phyloP scores from a whole-genome alignment of 2,113 vertebrate species.

The Trichechus manatus region DNA sequence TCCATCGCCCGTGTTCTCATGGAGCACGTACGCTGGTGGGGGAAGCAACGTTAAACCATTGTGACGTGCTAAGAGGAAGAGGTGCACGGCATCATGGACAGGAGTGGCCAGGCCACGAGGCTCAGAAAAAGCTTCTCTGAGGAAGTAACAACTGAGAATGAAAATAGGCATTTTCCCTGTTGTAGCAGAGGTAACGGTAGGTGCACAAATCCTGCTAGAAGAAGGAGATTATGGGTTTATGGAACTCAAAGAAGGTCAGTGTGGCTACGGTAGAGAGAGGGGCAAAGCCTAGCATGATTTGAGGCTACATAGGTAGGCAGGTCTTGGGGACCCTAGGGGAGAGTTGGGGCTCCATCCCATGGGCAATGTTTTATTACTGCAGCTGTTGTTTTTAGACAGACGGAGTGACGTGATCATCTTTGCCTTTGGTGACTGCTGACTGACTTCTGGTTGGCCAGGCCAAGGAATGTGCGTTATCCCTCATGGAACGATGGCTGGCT shows the following conservation, averaged over 20 bases:
- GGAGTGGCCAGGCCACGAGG: too few species aligned
- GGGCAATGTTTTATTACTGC: neutral
- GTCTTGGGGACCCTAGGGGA: accelerated
- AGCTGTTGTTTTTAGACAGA: neutral
- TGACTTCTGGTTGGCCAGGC: accelerated
- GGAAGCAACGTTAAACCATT: accelerated
- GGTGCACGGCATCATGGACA: accelerated
- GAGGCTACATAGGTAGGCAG: neutral
- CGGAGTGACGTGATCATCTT: neutral
- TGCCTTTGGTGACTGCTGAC: neutral
- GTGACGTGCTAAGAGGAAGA: accelerated
- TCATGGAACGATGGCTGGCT: neutral
- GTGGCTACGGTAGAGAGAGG: accelerated
- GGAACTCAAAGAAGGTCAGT: too few species aligned
- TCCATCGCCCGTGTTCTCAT: accelerated
- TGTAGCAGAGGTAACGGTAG: neutral
- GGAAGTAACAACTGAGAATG: neutral
- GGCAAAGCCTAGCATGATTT: accelerated
- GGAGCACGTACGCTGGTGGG: accelerated
- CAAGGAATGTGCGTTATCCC: too few species aligned
- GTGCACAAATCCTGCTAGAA: neutral
- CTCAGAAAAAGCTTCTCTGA: neutral
- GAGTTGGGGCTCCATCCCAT: neutral
- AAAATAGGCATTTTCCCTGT: neutral
- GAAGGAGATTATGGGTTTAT: neutral